Base-by-base conservation (phyloP, 2,888 invertebrate species). In the Cheilosia vernalis region DNA sequence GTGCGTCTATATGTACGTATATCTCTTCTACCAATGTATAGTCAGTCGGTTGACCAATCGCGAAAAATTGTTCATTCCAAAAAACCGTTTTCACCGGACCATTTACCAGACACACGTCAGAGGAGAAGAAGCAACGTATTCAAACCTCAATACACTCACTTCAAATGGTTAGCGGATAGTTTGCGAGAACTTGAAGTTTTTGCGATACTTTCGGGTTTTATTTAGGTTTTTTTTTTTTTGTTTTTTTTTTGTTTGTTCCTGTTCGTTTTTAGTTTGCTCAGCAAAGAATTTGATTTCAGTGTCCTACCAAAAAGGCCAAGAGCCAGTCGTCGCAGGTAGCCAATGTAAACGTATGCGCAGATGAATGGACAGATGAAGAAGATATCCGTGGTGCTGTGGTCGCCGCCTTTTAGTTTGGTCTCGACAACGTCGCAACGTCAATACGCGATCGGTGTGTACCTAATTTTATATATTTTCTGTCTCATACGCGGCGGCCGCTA, bases 381-480 rank as follows among this genome's bases (percentile, higher is more conserved):
- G 74, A 69, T 76, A 76, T 81, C 81, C 85, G 85, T 79, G 47
- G n/a, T 44, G 67, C 77, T 82, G 82, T 64, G 70, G 73, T 76
- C 77, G 78, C 78, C 66, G 78, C 72, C 81, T 85, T 79, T 85
- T 85, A 67, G 76, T 76, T 81, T 85, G 76, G 61, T 76, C 85
- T 85, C 85, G 66, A 70, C 74, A 85, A 80, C 69, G 79, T 80
- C 64, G 79, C 53, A 84, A 63, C 69, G 66, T 85, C 70, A 67
- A 85, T 76, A 76, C 55, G 81, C 66, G 85, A 81, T 85, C 80
- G 81, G 84, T 37, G 10, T 37, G 37, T 80, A 81, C 85, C 85
- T 85, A 85, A 85, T 85, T 80, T 80, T 85, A 85, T 85, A 85
- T 81, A 80, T 76, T 85, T 81, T 81, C 80, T 76, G 85, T 81